Conservation (phyloP, 2,888 invertebrate species). For the Aromia moschata region DNA sequence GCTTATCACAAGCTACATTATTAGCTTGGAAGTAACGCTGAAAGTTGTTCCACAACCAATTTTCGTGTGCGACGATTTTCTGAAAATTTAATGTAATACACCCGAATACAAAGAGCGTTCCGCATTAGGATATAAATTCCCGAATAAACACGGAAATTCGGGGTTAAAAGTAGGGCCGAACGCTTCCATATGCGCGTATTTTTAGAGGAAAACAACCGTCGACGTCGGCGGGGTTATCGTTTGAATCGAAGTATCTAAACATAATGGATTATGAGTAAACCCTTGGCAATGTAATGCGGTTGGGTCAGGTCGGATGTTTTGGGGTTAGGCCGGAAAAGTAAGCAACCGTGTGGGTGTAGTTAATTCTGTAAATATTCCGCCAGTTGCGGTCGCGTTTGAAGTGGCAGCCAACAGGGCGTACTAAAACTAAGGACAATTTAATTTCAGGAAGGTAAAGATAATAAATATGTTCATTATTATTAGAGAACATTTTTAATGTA, state of each 20-base stretch:
- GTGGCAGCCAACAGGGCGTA: too few species aligned
- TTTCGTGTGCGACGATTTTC: background rate
- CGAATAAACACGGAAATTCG: background rate
- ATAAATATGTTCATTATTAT: too few species aligned
- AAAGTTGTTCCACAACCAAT: background rate
- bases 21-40: too few species aligned
- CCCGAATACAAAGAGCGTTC: background rate
- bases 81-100: slow-evolving; percentile 4
- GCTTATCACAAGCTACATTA: too few species aligned
- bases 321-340: slow-evolving; percentile 22
- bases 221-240: slow-evolving; percentile 18
- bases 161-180: slow-evolving; percentile 8
- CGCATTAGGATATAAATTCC: background rate
- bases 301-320: slow-evolving; percentile 29
- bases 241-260: slow-evolving; percentile 32
- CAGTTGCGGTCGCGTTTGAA: too few species aligned
- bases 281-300: slow-evolving; percentile 25
- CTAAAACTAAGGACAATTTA: too few species aligned
- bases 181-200: slow-evolving; percentile 4
- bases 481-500: too few species aligned
- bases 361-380: too few species aligned
- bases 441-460: too few species aligned
- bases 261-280: slow-evolving; percentile 31
- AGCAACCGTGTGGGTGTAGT: too few species aligned
- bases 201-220: slow-evolving; percentile 4